Percentiles rank a stretch among this genome's conserved stretches.
Conservation (phyloP, 2,888 invertebrate species). For the Syritta pipiens region DNA sequence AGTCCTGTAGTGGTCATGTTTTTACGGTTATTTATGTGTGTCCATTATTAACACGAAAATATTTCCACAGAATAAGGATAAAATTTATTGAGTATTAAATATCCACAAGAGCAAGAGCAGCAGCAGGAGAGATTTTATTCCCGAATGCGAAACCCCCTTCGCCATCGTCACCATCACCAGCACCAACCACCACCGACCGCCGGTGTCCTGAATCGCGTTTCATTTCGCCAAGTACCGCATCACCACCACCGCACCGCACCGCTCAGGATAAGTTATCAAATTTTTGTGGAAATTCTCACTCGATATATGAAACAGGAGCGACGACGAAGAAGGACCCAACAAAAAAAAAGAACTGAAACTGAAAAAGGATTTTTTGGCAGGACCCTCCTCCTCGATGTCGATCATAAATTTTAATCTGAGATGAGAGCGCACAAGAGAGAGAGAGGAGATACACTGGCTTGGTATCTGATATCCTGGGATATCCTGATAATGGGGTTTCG, state of each 20-base stretch:
- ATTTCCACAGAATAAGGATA: slow-evolving; percentile 58
- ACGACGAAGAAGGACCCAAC: background rate
- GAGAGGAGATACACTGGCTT: slow-evolving; percentile 28
- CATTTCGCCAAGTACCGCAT: no score
- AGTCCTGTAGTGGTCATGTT: slow-evolving; percentile 38
- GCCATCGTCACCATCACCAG: background rate
- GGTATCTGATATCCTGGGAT: slow-evolving; percentile 40
- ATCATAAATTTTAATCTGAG: slow-evolving; percentile 64
- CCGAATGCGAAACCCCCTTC: background rate
- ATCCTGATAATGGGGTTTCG: slow-evolving; percentile 51
- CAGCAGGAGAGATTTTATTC: slow-evolving; percentile 11
- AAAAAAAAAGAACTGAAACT: background rate
- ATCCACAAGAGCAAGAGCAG: slow-evolving; percentile 44
- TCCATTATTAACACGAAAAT: slow-evolving; percentile 62
- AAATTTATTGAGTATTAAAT: slow-evolving; percentile 63
- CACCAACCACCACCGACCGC: background rate
- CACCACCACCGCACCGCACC: background rate
- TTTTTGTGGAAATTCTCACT: background rate
- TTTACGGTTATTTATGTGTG: slow-evolving; percentile 57
- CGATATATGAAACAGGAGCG: slow-evolving; percentile 17
- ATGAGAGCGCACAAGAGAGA: slow-evolving; percentile 29
- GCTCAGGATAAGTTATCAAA: slow-evolving; percentile 47
- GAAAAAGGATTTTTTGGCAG: slow-evolving; percentile 42
- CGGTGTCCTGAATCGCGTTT: no score
- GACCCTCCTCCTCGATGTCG: slow-evolving; percentile 33